These are phyloP conservation scores for Benitochromis conjunctus DNA, from an alignment of 2,113 vertebrate species.

Conservation along the genomic window DNA sequence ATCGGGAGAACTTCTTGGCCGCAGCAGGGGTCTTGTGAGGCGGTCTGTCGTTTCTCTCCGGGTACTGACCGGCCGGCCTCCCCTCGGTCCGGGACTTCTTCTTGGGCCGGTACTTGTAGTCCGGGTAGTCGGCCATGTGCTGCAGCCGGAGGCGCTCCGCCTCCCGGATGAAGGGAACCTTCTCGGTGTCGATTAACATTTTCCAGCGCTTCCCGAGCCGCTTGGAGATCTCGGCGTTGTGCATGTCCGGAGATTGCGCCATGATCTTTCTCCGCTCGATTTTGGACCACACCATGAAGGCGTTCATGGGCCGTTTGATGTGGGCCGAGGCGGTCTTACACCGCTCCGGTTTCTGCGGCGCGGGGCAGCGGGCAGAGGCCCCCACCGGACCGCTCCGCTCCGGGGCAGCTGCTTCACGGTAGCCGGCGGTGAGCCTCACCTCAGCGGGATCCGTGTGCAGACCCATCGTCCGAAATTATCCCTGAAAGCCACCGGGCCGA, in stretches of 20 bases:
- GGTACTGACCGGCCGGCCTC: slow-evolving; percentile 76
- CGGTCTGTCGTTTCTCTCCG: slow-evolving; percentile 79
- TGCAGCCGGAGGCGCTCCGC: slow-evolving; percentile 93
- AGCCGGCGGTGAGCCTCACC: background rate
- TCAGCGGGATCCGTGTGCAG: slow-evolving; percentile 79
- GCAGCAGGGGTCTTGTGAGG: slow-evolving; percentile 61
- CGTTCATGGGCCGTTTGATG: slow-evolving; percentile 97
- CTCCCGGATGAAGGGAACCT: slow-evolving; percentile 94
- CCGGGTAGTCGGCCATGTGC: slow-evolving; percentile 98
- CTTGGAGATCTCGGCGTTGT: slow-evolving; percentile 98
- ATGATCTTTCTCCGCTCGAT: slow-evolving; percentile 94
- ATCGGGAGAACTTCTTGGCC: slow-evolving; percentile 78
- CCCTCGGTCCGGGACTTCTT: slow-evolving; percentile 91
- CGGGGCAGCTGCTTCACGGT: background rate
- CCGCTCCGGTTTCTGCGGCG: slow-evolving; percentile 85
- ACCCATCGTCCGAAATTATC: slow-evolving; percentile 73
- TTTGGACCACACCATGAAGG: slow-evolving; percentile 98
- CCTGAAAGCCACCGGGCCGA: background rate
- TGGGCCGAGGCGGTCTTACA: slow-evolving; percentile 90
- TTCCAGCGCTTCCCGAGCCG: slow-evolving; percentile 94
- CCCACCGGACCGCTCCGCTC: slow-evolving; percentile 81
- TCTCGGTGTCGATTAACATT: slow-evolving; percentile 88
- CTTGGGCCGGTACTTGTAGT: slow-evolving; percentile 97
- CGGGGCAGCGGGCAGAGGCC: slow-evolving; percentile 75
- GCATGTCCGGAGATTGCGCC: slow-evolving; percentile 92